Percentiles rank a stretch among this genome's conserved stretches.
Conservation (phyloP, 2,113 vertebrate species). For the Phalacrocorax aristotelis region DNA sequence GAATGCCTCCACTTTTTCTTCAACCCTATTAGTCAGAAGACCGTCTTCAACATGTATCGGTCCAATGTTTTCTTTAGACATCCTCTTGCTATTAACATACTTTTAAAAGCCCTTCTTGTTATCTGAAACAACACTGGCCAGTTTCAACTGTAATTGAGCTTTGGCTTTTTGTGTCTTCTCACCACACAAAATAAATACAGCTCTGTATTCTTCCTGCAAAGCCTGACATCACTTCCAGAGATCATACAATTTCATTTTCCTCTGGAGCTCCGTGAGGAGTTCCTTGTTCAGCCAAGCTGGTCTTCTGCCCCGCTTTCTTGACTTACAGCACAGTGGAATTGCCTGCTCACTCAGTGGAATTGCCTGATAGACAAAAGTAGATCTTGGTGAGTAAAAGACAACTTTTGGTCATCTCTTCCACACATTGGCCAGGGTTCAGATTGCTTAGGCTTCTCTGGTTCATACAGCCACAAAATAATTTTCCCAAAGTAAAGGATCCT, state of each 20-base stretch:
- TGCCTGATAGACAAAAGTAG: not conserved
- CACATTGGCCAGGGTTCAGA: not conserved
- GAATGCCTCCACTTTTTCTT: not conserved
- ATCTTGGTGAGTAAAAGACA: not conserved
- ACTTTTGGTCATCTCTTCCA: not conserved
- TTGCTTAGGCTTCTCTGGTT: not conserved
- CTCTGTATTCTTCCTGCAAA: not conserved
- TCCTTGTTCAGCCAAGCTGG: not conserved
- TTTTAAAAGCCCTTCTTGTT: not conserved
- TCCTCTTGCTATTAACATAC: not conserved
- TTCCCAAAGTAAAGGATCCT: not conserved
- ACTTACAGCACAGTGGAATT: not conserved
- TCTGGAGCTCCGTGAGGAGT: not conserved
- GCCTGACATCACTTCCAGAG: not conserved
- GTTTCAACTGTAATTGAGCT: not conserved
- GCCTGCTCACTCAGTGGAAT: not conserved
- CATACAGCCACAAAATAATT: not conserved
- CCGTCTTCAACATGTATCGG: not conserved
- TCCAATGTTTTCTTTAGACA: not conserved
- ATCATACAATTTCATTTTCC: not conserved
- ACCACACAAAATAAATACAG: rapidly evolving
- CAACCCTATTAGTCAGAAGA: not conserved
- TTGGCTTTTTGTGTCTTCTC: not conserved
- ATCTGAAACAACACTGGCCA: not conserved
- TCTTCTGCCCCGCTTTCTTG: not conserved